phyloP scores from a whole-genome alignment of 2,888 invertebrate genomes.

The Eurois occulta region DNA sequence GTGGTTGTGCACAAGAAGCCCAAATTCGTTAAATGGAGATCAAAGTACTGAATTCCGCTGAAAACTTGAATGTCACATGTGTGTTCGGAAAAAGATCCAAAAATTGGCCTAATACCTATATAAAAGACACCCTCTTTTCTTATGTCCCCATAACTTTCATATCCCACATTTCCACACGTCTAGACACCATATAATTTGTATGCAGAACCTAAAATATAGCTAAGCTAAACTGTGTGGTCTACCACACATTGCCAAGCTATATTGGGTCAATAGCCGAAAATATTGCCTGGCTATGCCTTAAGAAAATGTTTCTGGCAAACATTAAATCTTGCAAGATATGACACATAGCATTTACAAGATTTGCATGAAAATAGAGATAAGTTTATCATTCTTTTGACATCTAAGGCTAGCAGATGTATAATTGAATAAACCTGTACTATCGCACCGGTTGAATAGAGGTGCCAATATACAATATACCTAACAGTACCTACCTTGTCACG shows the following conservation, averaged over 20 bases:
- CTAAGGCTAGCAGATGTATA: slow-evolving; percentile 40
- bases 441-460: slow-evolving; percentile 47
- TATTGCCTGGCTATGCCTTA: slow-evolving; percentile 24
- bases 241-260: slow-evolving; percentile 46
- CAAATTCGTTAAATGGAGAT: background rate
- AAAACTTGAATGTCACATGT: background rate
- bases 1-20: too few relatives aligned
- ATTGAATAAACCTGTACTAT: slow-evolving; percentile 57
- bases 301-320: slow-evolving; percentile 34
- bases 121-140: background rate
- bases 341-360: slow-evolving; percentile 47
- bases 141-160: slow-evolving; percentile 22
- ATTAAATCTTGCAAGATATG: slow-evolving; percentile 49
- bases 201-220: slow-evolving; percentile 44
- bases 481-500: slow-evolving; percentile 49
- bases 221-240: slow-evolving; percentile 34
- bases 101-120: background rate
- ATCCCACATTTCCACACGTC: slow-evolving; percentile 36
- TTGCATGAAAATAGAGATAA: slow-evolving; percentile 56
- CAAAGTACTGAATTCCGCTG: background rate
- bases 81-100: background rate
- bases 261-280: slow-evolving; percentile 52
- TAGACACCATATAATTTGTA: slow-evolving; percentile 50
- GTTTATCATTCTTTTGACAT: slow-evolving; percentile 52
- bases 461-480: slow-evolving; percentile 61